phyloP scores from a whole-genome alignment of 2,888 invertebrate genomes.

The Orthosia gracilis region DNA sequence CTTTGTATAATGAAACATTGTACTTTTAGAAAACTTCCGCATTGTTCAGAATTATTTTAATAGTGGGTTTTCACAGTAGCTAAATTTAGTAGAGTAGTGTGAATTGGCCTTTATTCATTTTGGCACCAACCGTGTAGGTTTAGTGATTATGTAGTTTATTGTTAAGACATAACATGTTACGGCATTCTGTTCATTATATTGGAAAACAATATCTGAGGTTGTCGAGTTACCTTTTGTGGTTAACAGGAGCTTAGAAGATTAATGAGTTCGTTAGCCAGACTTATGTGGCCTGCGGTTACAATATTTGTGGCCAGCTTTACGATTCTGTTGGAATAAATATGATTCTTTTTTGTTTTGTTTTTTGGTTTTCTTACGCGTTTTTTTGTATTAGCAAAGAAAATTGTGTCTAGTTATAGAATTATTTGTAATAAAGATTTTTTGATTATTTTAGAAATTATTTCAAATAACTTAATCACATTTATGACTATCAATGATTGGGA shows the following conservation, averaged over 20 bases:
- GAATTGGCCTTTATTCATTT: conserved; percentile 33
- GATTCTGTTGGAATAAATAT: conserved; percentile 9
- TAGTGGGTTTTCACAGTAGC: conserved; percentile 9
- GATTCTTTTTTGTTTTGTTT: not conserved
- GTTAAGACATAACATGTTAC: conserved; percentile 38
- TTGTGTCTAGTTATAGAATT: not conserved
- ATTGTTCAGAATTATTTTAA: conserved; percentile 11
- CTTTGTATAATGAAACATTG: conserved; percentile 2
- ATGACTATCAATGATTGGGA: not conserved
- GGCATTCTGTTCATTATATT: conserved; percentile 42
- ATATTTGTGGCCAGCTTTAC: conserved; percentile 27
- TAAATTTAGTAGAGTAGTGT: conserved; percentile 33
- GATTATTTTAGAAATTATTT: not conserved
- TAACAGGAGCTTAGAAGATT: conserved; percentile 50
- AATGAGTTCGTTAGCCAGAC: conserved; percentile 48
- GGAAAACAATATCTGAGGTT: conserved; percentile 49
- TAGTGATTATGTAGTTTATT: conserved; percentile 37
- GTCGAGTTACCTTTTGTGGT: conserved; percentile 55
- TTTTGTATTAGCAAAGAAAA: not conserved
- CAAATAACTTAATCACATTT: not conserved
- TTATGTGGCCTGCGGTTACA: conserved; percentile 41
- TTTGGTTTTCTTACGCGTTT: not conserved
- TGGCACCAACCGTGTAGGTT: conserved; percentile 33
- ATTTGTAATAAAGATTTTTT: not conserved
- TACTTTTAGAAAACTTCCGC: conserved; percentile 17